Conservation (phyloP, 2,888 invertebrate genomes). For the Netelia virgata region DNA sequence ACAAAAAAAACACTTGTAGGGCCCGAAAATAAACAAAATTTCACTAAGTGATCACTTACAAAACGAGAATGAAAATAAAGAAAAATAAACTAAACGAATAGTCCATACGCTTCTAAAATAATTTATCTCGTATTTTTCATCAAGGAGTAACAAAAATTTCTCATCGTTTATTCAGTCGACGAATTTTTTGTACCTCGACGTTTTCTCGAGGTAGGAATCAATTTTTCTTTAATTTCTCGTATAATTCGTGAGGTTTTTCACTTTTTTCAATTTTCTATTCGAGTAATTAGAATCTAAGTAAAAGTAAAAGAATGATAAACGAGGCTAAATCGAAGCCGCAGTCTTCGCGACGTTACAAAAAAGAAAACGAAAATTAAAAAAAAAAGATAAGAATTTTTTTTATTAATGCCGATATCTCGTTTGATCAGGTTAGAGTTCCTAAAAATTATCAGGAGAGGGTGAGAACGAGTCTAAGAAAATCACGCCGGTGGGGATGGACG, state of each 20-base stretch:
- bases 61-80: neutral
- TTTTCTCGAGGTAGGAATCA: conserved; percentile 50
- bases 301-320: conserved; percentile 30
- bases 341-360: conserved; percentile 43
- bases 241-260: neutral
- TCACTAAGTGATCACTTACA: conserved; percentile 13
- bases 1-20: conserved; percentile 25
- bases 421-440: conserved; percentile 4
- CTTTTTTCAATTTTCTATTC: neutral
- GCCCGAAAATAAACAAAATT: conserved; percentile 13
- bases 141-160: conserved; percentile 38
- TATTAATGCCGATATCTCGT: conserved; percentile 14
- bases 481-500: conserved; percentile 48
- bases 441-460: neutral
- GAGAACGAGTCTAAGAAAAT: conserved; percentile 30
- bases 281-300: conserved; percentile 33
- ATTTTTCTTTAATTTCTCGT: conserved; percentile 39
- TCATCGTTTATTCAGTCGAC: conserved; percentile 50
- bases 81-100: conserved; percentile 21
- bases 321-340: conserved; percentile 49
- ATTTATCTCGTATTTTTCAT: conserved; percentile 9
- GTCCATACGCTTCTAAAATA: conserved; percentile 34
- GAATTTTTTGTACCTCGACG: conserved; percentile 43
- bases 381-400: conserved; percentile 4
- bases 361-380: conserved; percentile 15